Evolutionary conservation across 2,113 vertebrate species (phyloP), one percentile per base, ranked within the genome.

Genomic region (Trematocara zebra): DNA sequence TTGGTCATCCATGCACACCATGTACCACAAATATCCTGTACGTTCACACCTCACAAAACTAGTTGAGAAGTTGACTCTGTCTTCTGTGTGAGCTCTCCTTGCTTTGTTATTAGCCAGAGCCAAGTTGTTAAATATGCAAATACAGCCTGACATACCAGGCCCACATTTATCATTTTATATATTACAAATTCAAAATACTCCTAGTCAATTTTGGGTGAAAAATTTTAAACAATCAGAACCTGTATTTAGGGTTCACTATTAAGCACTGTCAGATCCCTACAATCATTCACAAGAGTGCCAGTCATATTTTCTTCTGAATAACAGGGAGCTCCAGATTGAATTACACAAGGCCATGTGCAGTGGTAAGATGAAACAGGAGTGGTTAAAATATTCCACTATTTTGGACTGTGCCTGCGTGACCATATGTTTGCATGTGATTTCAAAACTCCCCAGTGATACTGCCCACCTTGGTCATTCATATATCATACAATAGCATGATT

Each of bases 401-500:
- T 52, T 61, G 82, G 31, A 85, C 53, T 52, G 79, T 85, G 74
- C 35, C 8, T 40, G 44, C 49, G 51, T 78, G 86, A 64, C 35
- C 31, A 44, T 11, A 82, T 85, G 78, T 87, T 67, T 92, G 80
- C 82, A 85, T 61, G 84, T 11, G 61, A 89, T 88, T 91, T 93
- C 85, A 91, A 88, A 88, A 84, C 42, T 90, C 92, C 90, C 90
- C 78, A 74, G 91, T 91, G 92, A 94, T 86, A 90, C 72, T 17
- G 78, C 44, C 67, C 85, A 89, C 87, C 91, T 93, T 88, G 72
- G 80, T 93, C 90, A 93, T 92, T 90, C 92, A 92, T 84, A 85
- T 93, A 91, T 92, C 90, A 93, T 93, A 93, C 90, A 74, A 87
- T 87, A 76, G 87, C 87, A 90, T 85, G 87, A 93, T 91, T 89